Percentiles rank a stretch among this genome's conserved stretches.
These are phyloP conservation scores for Papilio helenus DNA, from an alignment of 1,140 invertebrate species.

Conservation along the genomic window DNA sequence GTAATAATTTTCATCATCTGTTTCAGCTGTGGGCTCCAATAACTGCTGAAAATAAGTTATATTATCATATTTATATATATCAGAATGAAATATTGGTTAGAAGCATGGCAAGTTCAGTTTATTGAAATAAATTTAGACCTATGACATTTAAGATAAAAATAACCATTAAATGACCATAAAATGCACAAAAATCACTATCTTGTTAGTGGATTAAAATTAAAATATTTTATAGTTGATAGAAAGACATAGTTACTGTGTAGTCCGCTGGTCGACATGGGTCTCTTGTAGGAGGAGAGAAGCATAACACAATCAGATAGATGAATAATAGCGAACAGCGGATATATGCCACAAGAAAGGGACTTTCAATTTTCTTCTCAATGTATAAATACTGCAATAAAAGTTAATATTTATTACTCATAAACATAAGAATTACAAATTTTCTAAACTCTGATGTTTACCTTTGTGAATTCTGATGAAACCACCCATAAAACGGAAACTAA, in stretches of 20 bases:
- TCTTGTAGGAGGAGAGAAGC: constrained; percentile 74
- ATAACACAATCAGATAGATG: constrained; percentile 74
- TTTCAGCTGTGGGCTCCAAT: constrained; percentile 68
- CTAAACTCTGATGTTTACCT: constrained; percentile 54
- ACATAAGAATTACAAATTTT: constrained; percentile 18
- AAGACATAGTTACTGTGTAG: constrained; percentile 69
- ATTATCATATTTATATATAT: constrained; percentile 18
- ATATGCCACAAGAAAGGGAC: constrained; percentile 75
- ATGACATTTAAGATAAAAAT: too few species aligned
- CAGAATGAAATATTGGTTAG: background rate
- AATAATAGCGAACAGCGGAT: constrained; percentile 75
- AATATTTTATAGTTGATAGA: background rate
- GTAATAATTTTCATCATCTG: constrained; percentile 74
- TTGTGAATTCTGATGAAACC: constrained; percentile 75
- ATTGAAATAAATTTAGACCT: too few species aligned
- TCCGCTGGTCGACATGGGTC: constrained; percentile 75
- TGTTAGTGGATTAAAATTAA: background rate
- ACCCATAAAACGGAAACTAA: constrained; percentile 77
- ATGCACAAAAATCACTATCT: too few species aligned
- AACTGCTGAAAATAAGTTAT: constrained; percentile 67
- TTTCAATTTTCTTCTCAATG: constrained; percentile 70
- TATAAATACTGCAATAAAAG: constrained; percentile 74
- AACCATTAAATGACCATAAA: too few species aligned
- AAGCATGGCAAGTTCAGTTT: too few species aligned
- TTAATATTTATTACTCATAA: constrained; percentile 28